Evolutionary conservation across 2,888 invertebrate species (phyloP).

Genomic region (Selenia dentaria): DNA sequence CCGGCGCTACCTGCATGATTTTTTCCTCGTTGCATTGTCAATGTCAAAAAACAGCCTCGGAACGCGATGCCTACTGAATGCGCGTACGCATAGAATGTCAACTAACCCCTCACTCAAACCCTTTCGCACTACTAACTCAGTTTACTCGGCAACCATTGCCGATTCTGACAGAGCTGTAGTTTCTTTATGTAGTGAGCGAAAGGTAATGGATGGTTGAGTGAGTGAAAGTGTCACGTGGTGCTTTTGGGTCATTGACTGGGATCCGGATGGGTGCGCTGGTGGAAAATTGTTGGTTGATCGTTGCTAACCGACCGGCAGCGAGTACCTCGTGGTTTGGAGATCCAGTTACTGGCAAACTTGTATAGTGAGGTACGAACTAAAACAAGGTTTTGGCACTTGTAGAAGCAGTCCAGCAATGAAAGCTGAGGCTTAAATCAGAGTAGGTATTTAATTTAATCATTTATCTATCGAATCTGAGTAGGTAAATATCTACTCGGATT

Average conservation of each 20-base stretch:
- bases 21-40: slow-evolving; percentile 43
- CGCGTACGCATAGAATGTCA: slow-evolving; percentile 22
- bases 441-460: too few species aligned
- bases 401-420: too few species aligned
- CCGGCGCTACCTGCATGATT: slow-evolving; percentile 16
- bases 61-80: slow-evolving; percentile 17
- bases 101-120: slow-evolving; percentile 11
- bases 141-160: slow-evolving; percentile 8
- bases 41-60: slow-evolving; percentile 51
- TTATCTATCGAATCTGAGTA: too few species aligned
- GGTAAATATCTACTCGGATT: too few species aligned
- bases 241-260: slow-evolving; percentile 51
- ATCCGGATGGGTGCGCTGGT: slow-evolving; percentile 44
- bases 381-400: too few species aligned
- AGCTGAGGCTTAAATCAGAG: too few species aligned
- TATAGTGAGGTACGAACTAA: too few species aligned
- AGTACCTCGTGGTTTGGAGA: slow-evolving; percentile 1
- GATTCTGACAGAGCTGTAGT: not conserved
- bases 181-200: slow-evolving; percentile 4
- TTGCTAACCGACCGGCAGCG: slow-evolving; percentile 21
- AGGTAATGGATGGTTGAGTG: slow-evolving; percentile 24
- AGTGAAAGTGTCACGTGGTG: slow-evolving; percentile 44
- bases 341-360: not conserved
- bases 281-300: slow-evolving; percentile 42
- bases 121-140: slow-evolving; percentile 10